These are phyloP conservation scores for Centroberyx gerrardi DNA, from an alignment of 2,797 vertebrate species.

Conservation along the genomic window DNA sequence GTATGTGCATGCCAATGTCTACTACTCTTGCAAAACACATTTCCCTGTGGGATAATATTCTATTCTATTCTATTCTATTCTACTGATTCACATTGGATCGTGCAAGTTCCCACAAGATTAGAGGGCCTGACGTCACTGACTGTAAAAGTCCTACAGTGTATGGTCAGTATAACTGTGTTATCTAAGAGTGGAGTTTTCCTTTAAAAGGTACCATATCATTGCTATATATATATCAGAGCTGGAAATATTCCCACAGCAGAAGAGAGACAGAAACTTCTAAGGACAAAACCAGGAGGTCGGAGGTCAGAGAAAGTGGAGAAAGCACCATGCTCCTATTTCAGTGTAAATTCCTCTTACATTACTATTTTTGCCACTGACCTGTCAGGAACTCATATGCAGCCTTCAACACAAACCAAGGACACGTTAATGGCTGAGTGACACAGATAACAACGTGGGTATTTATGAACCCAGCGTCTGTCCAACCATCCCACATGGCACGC, in stretches of 20 bases:
- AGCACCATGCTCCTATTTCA: background rate
- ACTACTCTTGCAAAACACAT: no score
- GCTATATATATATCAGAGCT: conserved; percentile 34
- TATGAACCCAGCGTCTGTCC: conserved; percentile 2
- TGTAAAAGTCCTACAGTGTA: no score
- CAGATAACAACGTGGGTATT: conserved; percentile 24
- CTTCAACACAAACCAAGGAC: conserved; percentile 8
- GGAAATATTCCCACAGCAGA: conserved; percentile 38
- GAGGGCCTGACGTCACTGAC: no score
- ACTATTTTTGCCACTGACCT: background rate
- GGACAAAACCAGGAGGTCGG: conserved; percentile 19
- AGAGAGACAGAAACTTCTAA: conserved; percentile 10
- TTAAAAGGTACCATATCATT: background rate
- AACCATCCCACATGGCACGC: background rate
- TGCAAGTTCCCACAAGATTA: no score
- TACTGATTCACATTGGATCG: no score
- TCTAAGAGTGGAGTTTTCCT: background rate
- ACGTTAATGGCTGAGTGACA: conserved; percentile 12
- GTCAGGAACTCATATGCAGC: background rate
- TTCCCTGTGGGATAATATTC: no score
- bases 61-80: no score
- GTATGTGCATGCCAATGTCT: no score
- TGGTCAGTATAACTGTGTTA: no score
- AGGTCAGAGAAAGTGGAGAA: background rate
- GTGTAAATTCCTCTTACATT: background rate